A percentile compares a stretch with the other conserved stretches of the same genome.
These are phyloP conservation scores for Paralichthys olivaceus DNA, from an alignment of 2,113 vertebrate genomes.

Conservation along the genomic window DNA sequence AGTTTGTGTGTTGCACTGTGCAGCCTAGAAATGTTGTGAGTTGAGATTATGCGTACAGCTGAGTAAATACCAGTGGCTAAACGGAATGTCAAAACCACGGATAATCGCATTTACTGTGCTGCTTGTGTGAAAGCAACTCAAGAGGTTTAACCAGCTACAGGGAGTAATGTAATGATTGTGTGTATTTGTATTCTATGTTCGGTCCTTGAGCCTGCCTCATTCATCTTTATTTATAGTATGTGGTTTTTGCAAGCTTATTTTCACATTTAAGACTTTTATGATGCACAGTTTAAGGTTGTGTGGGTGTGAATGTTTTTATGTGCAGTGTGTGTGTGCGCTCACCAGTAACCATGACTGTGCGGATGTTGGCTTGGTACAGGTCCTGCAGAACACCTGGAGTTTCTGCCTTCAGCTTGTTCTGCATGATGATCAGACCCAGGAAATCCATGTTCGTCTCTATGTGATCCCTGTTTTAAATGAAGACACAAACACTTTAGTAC, in stretches of 20 bases:
- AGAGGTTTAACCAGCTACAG: neutral
- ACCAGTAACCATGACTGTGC: conserved; percentile 99
- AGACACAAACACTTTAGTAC: neutral
- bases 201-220: neutral
- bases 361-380: conserved; percentile 91
- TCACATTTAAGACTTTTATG: neutral
- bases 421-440: conserved; percentile 97
- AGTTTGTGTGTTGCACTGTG: conserved; percentile 10
- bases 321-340: conserved; percentile 31
- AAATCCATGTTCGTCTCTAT: conserved; percentile 97
- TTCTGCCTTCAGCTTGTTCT: conserved; percentile 97
- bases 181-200: no score
- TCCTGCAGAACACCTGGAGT: conserved; percentile 92
- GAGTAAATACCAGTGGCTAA: conserved; percentile 9
- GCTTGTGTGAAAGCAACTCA: neutral
- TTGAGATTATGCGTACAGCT: conserved; percentile 12
- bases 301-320: neutral
- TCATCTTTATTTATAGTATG: neutral
- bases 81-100: neutral
- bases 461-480: conserved; percentile 84
- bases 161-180: neutral
- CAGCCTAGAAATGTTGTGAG: conserved; percentile 6
- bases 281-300: neutral
- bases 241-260: neutral
- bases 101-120: conserved; percentile 5